Percentiles rank a stretch among this genome's conserved stretches.
Conservation (phyloP, 2,888 invertebrate species). For the Caenorhabditis panamensis region DNA sequence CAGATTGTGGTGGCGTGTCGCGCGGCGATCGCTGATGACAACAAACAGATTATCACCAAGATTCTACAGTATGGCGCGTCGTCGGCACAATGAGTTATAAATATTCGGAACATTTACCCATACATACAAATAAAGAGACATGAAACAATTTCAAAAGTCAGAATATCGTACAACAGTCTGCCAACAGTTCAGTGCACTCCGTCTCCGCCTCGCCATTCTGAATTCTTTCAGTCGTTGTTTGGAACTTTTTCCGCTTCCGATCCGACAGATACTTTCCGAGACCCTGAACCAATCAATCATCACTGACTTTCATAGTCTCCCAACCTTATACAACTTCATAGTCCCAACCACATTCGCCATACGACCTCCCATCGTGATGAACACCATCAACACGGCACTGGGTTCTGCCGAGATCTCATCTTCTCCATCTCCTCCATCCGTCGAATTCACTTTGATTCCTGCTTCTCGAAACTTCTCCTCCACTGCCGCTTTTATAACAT, state of each 20-base stretch:
- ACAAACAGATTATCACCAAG: constrained; percentile 72
- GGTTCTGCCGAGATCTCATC: constrained; percentile 43
- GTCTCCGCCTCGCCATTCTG: constrained; percentile 73
- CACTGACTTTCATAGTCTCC: background rate
- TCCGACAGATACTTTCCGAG: constrained; percentile 71
- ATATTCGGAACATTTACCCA: background rate
- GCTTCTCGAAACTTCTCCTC: constrained; percentile 67
- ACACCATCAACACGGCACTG: constrained; percentile 57
- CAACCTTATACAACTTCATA: constrained; percentile 72
- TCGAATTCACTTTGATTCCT: constrained; percentile 58
- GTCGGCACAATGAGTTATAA: background rate
- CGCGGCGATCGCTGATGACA: constrained; percentile 75
- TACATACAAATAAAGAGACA: constrained; percentile 8
- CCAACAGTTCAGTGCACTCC: constrained; percentile 69
- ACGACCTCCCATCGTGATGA: constrained; percentile 72
- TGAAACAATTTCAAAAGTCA: constrained; percentile 22
- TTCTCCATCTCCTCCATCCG: constrained; percentile 35
- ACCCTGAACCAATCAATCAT: constrained; percentile 55
- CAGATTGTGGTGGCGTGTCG: constrained; percentile 76
- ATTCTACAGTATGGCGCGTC: constrained; percentile 69
- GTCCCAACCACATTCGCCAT: constrained; percentile 73
- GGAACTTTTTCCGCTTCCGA: constrained; percentile 71
- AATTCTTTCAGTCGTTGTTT: constrained; percentile 69
- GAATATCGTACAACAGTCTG: constrained; percentile 70
- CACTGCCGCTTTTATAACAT: constrained; percentile 67